Base-by-base conservation (phyloP, 2,113 vertebrate species). In the Chascanopsetta lugubris region DNA sequence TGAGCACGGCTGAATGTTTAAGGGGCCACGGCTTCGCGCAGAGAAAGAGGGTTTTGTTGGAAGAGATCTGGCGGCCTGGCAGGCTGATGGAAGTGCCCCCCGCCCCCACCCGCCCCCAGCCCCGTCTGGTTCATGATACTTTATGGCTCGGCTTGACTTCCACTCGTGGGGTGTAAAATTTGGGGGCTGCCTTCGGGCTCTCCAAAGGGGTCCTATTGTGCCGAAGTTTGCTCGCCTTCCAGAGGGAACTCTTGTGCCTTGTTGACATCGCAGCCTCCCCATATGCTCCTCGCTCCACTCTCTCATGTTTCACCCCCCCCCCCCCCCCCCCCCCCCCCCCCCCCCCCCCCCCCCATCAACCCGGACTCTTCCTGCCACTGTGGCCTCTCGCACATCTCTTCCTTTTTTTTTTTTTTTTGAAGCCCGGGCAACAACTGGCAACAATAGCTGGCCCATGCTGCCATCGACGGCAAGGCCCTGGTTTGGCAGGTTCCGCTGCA, bases 1-100 rank as follows among this genome's bases (percentile, higher is more conserved):
- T 72, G 71, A 56, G 79, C 70, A 73, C 70, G 72, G 76, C 72
- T 62, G 73, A 63, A 54, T 61, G 76, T 82, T 82, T 66, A 79
- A 79, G 85, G 77, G 87, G 82, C 82, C 82, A 53, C 50, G 81
- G 72, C 80, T 81, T 61, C 1, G 69, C 49, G 67, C 53, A 77
- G 83, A 84, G 86, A 89, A 89, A 86, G 83, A 60, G 73, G 10
- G 77, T 89, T 92, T 91, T 92, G 88, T 92, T 89, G 79, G 77
- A 79, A 78, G 66, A 77, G 80, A 79, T 80, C 72, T 60, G 66
- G 74, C 69, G 22, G 72, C 61, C 80, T 82, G 77, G 82, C 82
- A 72, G 63, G 77, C 82, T 77, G 72, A 87, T 75, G 77, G 79
- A 84, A 77, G 62, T 77, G 72, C 71, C 71, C 72, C 70, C 59